phyloP scores from a whole-genome alignment of 2,888 invertebrate species.

The Deilephila elpenor region DNA sequence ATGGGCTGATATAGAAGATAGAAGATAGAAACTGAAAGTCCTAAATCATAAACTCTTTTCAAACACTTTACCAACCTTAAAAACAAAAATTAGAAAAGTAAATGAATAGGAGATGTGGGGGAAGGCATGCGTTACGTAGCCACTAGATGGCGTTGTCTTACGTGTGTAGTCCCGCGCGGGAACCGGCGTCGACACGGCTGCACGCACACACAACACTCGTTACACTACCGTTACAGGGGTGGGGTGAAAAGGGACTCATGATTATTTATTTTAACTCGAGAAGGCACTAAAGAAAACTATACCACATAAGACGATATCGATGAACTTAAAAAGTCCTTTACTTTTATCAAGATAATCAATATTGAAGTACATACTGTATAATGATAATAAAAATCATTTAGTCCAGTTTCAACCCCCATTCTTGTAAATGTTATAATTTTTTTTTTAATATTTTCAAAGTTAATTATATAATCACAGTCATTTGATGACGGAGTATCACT shows the following conservation, averaged over 20 bases:
- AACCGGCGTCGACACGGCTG: slow-evolving; percentile 67
- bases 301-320: too few species aligned
- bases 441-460: too few species aligned
- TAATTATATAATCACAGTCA: too few species aligned
- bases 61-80: neutral
- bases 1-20: too few species aligned
- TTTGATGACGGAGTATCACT: neutral
- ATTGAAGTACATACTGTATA: too few species aligned
- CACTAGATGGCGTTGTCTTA: slow-evolving; percentile 54
- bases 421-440: too few species aligned
- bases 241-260: slow-evolving; percentile 7
- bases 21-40: too few species aligned
- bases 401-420: too few species aligned
- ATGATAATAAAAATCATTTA: too few species aligned
- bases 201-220: slow-evolving; percentile 43
- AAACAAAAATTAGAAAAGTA: neutral
- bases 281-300: too few species aligned
- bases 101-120: slow-evolving; percentile 37
- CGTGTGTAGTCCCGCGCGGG: slow-evolving; percentile 68
- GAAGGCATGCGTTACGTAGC: slow-evolving; percentile 49
- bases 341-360: too few species aligned
- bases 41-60: neutral
- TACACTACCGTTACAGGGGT: slow-evolving; percentile 34
- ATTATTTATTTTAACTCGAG: neutral
- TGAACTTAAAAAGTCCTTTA: too few species aligned